Percentiles rank a stretch among this genome's conserved stretches.
Evolutionary conservation across 2,113 vertebrate genomes (phyloP).

Genomic region (Cyprinus carpio): DNA sequence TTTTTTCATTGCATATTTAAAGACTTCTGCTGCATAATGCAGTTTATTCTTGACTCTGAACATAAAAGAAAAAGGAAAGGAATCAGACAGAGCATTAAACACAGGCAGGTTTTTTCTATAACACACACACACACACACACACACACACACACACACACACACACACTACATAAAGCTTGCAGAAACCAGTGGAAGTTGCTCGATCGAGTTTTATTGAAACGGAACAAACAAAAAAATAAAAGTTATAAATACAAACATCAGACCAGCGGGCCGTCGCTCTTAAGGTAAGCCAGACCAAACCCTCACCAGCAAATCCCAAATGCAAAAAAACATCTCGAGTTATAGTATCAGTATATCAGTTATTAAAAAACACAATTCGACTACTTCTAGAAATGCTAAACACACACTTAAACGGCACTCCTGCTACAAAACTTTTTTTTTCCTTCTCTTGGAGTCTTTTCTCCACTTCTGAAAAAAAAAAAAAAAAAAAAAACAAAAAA

Average conservation of each 20-base stretch:
- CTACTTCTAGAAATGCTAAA: constrained; percentile 99
- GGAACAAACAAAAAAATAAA: constrained; percentile 87
- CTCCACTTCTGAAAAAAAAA: constrained; percentile 76
- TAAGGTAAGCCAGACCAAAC: constrained; percentile 99
- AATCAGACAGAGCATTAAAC: too few relatives aligned
- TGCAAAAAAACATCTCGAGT: constrained; percentile 89
- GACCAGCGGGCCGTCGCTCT: constrained; percentile 98
- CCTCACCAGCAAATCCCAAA: constrained; percentile 93
- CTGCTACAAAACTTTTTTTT: constrained; percentile 92
- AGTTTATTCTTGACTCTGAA: too few relatives aligned
- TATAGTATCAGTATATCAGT: constrained; percentile 95
- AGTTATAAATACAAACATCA: constrained; percentile 99
- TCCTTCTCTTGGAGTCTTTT: constrained; percentile 79
- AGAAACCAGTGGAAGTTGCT: constrained; percentile 84
- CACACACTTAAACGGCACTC: constrained; percentile 91
- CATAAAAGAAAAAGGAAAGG: too few relatives aligned
- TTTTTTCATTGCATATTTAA: too few relatives aligned
- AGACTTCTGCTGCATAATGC: too few relatives aligned
- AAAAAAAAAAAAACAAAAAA: constrained; percentile 50
- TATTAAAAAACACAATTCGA: constrained; percentile 92
- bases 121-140: too few relatives aligned
- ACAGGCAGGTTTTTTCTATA: too few relatives aligned
- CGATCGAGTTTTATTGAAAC: constrained; percentile 99
- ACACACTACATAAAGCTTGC: constrained; percentile 89
- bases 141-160: too few relatives aligned